A percentile compares a stretch with the other conserved stretches of the same genome.
Evolutionary conservation across 2,888 invertebrate species (phyloP).

Genomic region (Lasioglossum lativentre): DNA sequence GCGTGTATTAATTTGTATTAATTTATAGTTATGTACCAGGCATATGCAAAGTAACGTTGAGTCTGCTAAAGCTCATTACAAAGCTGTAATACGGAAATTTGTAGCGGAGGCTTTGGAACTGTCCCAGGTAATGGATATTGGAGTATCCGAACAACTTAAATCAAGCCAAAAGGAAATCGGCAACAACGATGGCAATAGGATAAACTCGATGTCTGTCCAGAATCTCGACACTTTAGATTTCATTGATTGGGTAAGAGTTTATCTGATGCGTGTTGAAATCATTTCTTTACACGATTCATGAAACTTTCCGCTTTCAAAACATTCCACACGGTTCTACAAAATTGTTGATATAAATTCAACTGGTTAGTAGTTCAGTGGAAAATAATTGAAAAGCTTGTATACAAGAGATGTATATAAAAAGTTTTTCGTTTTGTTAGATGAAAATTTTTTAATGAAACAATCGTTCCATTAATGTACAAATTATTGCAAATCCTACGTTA

Average conservation of each 20-base stretch:
- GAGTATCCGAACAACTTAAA: slow-evolving; percentile 87
- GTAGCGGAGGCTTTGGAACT: slow-evolving; percentile 96
- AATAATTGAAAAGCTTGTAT: neutral
- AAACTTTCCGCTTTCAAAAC: neutral
- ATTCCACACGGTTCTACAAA: neutral
- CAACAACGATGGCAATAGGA: slow-evolving; percentile 87
- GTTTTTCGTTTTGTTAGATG: neutral
- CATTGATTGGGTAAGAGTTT: slow-evolving; percentile 93
- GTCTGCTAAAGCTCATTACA: slow-evolving; percentile 92
- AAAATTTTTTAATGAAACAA: neutral
- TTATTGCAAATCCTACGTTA: slow-evolving; percentile 9
- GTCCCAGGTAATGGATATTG: slow-evolving; percentile 94
- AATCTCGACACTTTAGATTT: slow-evolving; percentile 94
- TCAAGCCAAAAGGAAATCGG: slow-evolving; percentile 81
- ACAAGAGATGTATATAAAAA: neutral
- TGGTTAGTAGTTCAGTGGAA: neutral
- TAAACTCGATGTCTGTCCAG: slow-evolving; percentile 87
- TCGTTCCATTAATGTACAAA: slow-evolving; percentile 4
- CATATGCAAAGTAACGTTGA: slow-evolving; percentile 85
- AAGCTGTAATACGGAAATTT: slow-evolving; percentile 96
- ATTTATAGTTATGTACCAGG: slow-evolving; percentile 85
- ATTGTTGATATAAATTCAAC: neutral
- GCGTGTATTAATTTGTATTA: slow-evolving; percentile 22
- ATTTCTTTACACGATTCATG: slow-evolving; percentile 1
- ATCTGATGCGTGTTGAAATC: neutral